Evolutionary conservation across 1,140 invertebrate genomes (phyloP).

Genomic region (Aleiodes sp.): DNA sequence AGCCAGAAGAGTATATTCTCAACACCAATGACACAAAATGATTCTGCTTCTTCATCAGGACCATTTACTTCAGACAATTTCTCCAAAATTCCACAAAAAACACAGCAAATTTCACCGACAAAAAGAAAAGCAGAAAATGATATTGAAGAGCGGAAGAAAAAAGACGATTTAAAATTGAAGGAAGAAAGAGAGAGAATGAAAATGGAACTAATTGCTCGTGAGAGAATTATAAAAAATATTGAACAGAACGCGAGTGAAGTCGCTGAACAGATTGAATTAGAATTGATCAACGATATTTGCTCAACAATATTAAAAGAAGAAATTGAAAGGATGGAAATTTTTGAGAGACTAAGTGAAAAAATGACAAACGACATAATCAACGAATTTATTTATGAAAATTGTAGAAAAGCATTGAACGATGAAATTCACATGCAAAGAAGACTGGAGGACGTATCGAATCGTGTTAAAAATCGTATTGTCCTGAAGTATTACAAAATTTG

Average conservation of each 20-base stretch:
- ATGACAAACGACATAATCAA: slow-evolving; percentile 53
- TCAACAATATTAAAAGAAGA: slow-evolving; percentile 59
- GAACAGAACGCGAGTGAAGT: slow-evolving; percentile 51
- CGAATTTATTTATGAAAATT: slow-evolving; percentile 48
- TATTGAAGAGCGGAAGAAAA: background rate
- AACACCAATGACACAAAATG: slow-evolving; percentile 36
- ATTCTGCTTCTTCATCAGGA: slow-evolving; percentile 43
- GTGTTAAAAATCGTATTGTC: slow-evolving; percentile 51
- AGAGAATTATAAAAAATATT: slow-evolving; percentile 42
- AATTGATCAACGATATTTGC: slow-evolving; percentile 60
- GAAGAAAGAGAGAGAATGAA: slow-evolving; percentile 54
- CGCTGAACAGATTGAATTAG: slow-evolving; percentile 51
- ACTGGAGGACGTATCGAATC: slow-evolving; percentile 45
- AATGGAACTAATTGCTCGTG: background rate
- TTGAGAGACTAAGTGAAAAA: slow-evolving; percentile 40
- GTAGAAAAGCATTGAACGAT: slow-evolving; percentile 38
- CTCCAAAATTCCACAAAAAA: background rate
- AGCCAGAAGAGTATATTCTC: slow-evolving; percentile 41
- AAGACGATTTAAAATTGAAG: too few species aligned
- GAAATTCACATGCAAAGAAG: slow-evolving; percentile 47
- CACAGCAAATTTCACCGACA: background rate
- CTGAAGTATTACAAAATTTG: slow-evolving; percentile 65
- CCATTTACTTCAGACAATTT: background rate
- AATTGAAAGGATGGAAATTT: slow-evolving; percentile 39
- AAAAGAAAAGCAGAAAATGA: background rate